Conservation (phyloP, 2,797 vertebrate species). For the Australoheros facetus region DNA sequence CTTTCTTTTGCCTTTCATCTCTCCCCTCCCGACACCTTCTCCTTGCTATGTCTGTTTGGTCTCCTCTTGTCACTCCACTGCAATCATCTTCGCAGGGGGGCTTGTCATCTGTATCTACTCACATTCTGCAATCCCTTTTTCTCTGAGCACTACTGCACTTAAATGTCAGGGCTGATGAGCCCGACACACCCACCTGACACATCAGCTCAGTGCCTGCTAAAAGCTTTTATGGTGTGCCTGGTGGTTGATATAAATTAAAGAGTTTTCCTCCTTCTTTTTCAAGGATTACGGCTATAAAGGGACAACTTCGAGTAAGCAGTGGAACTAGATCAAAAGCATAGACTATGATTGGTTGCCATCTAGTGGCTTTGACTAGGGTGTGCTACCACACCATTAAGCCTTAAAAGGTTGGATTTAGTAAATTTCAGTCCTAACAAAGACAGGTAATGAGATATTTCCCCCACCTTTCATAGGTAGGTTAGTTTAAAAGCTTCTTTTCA, state of each 20-base stretch:
- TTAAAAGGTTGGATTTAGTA: background rate
- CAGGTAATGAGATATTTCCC: background rate
- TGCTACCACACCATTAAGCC: background rate
- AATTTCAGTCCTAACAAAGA: background rate
- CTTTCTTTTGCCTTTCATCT: slow-evolving; percentile 71
- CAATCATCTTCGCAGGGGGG: slow-evolving; percentile 96
- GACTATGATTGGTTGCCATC: slow-evolving; percentile 70
- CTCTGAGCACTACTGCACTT: slow-evolving; percentile 97
- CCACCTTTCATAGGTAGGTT: background rate
- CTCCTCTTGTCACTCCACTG: slow-evolving; percentile 83
- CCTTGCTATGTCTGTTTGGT: slow-evolving; percentile 77
- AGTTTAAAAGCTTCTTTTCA: background rate
- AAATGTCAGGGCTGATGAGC: slow-evolving; percentile 97
- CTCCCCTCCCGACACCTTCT: slow-evolving; percentile 69
- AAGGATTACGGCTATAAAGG: slow-evolving; percentile 46
- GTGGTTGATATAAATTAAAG: slow-evolving; percentile 76
- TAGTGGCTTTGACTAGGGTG: slow-evolving; percentile 58
- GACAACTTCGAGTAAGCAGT: slow-evolving; percentile 54
- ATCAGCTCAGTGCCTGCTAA: slow-evolving; percentile 77
- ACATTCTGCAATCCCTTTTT: slow-evolving; percentile 93
- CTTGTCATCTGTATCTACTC: slow-evolving; percentile 86
- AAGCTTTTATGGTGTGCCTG: slow-evolving; percentile 77
- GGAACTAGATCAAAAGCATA: background rate
- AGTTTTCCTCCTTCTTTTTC: slow-evolving; percentile 38
- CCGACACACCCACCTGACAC: slow-evolving; percentile 80